Evolutionary conservation across 1,140 invertebrate species (phyloP).

Genomic region (Aporrectodea caliginosa): DNA sequence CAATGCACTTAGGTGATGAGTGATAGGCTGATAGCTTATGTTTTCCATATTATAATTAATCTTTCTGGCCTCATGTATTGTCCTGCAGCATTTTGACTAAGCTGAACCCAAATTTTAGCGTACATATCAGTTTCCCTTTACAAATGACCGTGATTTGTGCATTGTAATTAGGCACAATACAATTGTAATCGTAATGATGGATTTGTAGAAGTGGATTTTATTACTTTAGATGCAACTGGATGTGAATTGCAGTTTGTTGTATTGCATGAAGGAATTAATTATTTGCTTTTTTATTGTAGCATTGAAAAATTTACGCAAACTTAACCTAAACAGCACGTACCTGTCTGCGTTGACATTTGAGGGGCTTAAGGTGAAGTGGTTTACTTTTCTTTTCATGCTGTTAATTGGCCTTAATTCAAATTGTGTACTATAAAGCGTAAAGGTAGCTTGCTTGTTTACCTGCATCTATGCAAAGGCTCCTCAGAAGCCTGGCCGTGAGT

Average conservation of each 20-base stretch:
- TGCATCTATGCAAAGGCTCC: no score
- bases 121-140: background rate
- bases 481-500: no score
- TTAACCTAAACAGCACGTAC: slow-evolving; percentile 75
- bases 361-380: slow-evolving; percentile 62
- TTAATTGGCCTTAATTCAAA: no score
- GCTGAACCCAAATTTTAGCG: no score
- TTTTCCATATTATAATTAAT: no score
- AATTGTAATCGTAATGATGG: background rate
- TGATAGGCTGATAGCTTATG: no score
- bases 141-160: background rate
- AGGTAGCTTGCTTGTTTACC: no score
- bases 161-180: background rate
- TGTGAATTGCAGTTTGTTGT: background rate
- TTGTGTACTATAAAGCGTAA: no score
- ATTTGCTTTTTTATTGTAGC: slow-evolving; percentile 57
- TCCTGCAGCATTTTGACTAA: no score
- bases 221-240: background rate
- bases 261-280: background rate
- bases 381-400: no score
- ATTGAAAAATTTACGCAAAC: slow-evolving; percentile 67
- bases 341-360: slow-evolving; percentile 70
- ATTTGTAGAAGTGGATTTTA: background rate
- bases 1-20: no score
- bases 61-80: no score